Evolutionary conservation across 2,888 invertebrate genomes (phyloP), one percentile per base, ranked within the genome.

Genomic region (Autographa pulchrina): DNA sequence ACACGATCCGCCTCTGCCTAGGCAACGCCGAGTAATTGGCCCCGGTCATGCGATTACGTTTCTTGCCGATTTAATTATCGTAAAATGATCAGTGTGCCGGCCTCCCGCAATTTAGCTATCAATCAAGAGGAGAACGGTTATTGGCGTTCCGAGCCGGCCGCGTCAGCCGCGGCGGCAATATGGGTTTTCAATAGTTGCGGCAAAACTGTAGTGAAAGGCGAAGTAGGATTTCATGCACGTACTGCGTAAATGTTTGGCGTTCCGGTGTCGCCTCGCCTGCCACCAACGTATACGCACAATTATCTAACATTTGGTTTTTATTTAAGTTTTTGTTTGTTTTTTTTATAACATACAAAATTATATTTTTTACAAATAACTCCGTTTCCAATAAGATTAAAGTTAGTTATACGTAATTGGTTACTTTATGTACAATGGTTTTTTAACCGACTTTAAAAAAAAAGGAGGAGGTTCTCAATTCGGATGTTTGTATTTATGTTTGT

Each of bases 31-130:
- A 88, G 92, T 96, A 96, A 96, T 96, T 95, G 96, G 92, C 86
- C 86, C 90, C 90, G 92, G 95, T 95, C 96, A 96, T 95, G 96
- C 96, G 94, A 96, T 95, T 96, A 95, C 92, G 92, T 95, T 94
- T 89, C 94, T 91, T 91, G 92, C 87, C 93, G 90, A 96, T 96
- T 96, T 96, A 96, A 96, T 96, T 96, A 96, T 95, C 91, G 91
- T 89, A 82, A 95, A 96, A 96, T 95, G 93, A 96, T 96, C 95
- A 91, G 90, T 92, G 87, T 92, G 91, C 92, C 91, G 92, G 94
- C 92, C 93, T 93, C 91, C 90, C 78, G 92, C 93, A 96, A 96
- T 96, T 96, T 96, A 94, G 91, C 95, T 93, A 96, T 96, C 96
- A 96, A 94, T 96, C 96, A 96, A 90, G 86, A 85, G 54, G 85